Evolutionary conservation across 2,888 invertebrate species (phyloP), one percentile per base, ranked within the genome.

Genomic region (Lasioglossum marginatum): DNA sequence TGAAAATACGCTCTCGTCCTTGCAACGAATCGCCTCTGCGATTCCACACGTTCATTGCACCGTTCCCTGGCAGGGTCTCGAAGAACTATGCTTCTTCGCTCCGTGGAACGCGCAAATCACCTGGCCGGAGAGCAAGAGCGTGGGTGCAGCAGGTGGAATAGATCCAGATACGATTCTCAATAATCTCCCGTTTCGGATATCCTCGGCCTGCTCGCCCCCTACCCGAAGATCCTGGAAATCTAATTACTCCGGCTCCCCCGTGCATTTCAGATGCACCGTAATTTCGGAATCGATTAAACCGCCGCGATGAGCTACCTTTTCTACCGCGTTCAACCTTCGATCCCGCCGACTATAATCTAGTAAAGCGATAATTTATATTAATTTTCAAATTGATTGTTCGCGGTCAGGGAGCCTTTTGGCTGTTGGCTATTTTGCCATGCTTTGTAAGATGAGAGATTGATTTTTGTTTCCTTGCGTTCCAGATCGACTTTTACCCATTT

Each of bases 121-220:
- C 83, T 80, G 79, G 76, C 68, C 60, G 70, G 40, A 66, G 34
- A 79, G 89, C 80, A 85, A 83, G 87, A 89, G 83, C 88, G 88
- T 89, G 86, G 89, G 86, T 83, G 89, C 87, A 88, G 72, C 84
- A 66, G 86, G 82, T 80, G 76, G 89, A 87, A 89, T 89, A 86
- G 89, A 88, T 85, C 27, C 60, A 27, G 60, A 60, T 60, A 60
- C 60, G 60, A n/a, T 27, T 14, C 60, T 8, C 27, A 14, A 60
- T 5, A 27, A 81, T 79, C 75, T 63, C 78, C 48, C 89, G 83
- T 83, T 86, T 82, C 88, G 88, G 83, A 89, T 88, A 88, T 77
- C 43, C 31, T 57, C n/a, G 34, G 16, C 12, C 27, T 4, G n/a
- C 57, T n/a, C n/a, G 4, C 4, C 57, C 52, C 3, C 23, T 8